These are phyloP conservation scores for Steinernema hermaphroditum DNA, from an alignment of 2,888 invertebrate genomes.

Conservation along the genomic window DNA sequence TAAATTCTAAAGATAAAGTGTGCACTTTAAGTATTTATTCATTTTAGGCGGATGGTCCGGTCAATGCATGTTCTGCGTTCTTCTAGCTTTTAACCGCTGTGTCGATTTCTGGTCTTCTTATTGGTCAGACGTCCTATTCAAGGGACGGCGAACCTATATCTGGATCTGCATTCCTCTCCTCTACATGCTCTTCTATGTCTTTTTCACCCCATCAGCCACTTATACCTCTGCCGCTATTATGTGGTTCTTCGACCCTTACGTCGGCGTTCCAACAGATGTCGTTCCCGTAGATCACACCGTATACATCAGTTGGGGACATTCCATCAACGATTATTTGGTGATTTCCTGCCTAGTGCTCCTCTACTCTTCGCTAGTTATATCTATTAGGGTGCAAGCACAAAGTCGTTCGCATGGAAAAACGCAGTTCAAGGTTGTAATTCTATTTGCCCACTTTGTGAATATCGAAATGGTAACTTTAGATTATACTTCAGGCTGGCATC, in stretches of 20 bases:
- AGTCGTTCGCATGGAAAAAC: neutral
- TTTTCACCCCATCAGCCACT: neutral
- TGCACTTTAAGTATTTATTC: too few relatives aligned
- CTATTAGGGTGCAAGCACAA: neutral
- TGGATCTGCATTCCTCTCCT: neutral
- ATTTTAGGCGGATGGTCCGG: neutral
- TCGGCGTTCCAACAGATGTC: neutral
- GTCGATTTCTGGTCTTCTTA: neutral
- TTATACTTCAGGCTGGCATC: neutral
- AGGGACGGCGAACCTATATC: neutral
- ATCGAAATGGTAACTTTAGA: neutral
- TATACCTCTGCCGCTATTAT: neutral
- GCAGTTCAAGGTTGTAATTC: neutral
- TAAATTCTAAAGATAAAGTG: too few relatives aligned
- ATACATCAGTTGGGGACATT: neutral
- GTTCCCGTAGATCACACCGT: neutral
- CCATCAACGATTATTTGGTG: neutral
- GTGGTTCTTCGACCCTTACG: conserved; percentile 15
- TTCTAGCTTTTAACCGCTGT: too few relatives aligned
- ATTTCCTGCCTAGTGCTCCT: neutral
- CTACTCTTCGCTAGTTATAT: neutral
- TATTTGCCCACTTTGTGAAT: neutral
- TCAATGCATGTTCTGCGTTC: neutral
- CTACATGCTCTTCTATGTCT: neutral
- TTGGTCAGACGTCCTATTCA: neutral